phyloP scores from a whole-genome alignment of 2,888 invertebrate species.

The Sialis fuliginosa region DNA sequence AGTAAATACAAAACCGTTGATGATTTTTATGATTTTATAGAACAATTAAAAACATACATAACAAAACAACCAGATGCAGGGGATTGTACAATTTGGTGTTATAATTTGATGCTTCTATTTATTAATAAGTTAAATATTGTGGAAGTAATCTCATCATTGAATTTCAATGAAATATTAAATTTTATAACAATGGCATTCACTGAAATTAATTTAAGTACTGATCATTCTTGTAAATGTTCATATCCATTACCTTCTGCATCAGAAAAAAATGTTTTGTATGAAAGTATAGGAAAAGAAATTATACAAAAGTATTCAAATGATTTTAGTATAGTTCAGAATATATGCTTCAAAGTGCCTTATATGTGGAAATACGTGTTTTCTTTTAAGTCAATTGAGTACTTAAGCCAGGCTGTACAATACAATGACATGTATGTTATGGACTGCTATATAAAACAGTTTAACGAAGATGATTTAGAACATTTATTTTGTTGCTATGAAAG shows the following conservation, averaged over 20 bases:
- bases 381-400: constrained; percentile 26
- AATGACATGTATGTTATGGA: constrained; percentile 36
- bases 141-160: constrained; percentile 12
- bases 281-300: constrained; percentile 35
- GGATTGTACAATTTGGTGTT: constrained; percentile 18
- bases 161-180: constrained; percentile 27
- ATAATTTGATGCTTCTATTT: constrained; percentile 19
- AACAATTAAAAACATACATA: constrained; percentile 15
- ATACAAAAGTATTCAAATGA: constrained; percentile 30
- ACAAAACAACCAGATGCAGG: constrained; percentile 13
- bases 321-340: constrained; percentile 28
- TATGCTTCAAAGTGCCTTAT: constrained; percentile 41
- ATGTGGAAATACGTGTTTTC: constrained; percentile 41
- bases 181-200: constrained; percentile 39
- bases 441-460: constrained; percentile 33
- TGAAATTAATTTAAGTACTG: constrained; percentile 29
- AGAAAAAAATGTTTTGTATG: constrained; percentile 28
- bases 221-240: constrained; percentile 37
- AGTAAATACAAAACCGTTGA: constrained; percentile 11
- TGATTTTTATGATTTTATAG: constrained; percentile 14
- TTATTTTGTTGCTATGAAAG: constrained; percentile 34
- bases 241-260: constrained; percentile 35
- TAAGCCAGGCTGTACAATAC: constrained; percentile 40
- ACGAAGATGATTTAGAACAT: constrained; percentile 39
- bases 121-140: constrained; percentile 11